Evolutionary conservation across 1,140 invertebrate genomes (phyloP), one percentile per base, ranked within the genome.

Genomic region (Phthorimaea operculella): DNA sequence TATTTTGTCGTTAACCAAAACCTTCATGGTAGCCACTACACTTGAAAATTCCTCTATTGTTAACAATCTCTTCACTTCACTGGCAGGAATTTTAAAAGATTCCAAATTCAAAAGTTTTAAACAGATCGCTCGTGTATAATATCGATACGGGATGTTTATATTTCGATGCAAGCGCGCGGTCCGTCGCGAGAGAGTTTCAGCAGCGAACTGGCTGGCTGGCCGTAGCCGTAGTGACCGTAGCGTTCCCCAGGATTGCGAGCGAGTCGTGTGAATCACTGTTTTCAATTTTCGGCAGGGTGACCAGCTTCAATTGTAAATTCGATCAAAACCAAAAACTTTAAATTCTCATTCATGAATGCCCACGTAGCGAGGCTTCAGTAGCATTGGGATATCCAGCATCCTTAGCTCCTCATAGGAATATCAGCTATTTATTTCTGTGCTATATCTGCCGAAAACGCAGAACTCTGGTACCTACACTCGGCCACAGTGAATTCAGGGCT

Each of bases 1-100:
- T 17, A 79, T 74, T 58, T 84, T 77, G 57, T 82, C 72, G 59
- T 75, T 70, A 33, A 74, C 75, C 42, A 84, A 57, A 51, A 83
- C 76, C 70, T 84, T 84, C 79, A 84, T 84, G 55, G 49, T 51
- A 52, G 51, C 57, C 17, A 42, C 36, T 18, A 62, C 55, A 52
- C 8, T 50, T 17, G 9, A 45, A 34, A 39, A 9, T 15, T 47
- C 15, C 8, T 15, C 44, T 16, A 47, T 16, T 16, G 44, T 3
- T 45, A 15, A 16, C 16, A 15, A 47, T 47, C 44, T 2, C 8
- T 48, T 39, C 50, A 53, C 51, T 54, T 55, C 36, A 39, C 36
- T 39, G n/a, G 10, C 36, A n/a, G n/a, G 11, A 45, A 57, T 36
- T 55, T 58, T 33, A 60, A 57, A 14, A 16, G 8, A 9, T 52